These are phyloP conservation scores for Yponomeuta evonymella DNA, from an alignment of 2,888 invertebrate species.

Conservation along the genomic window DNA sequence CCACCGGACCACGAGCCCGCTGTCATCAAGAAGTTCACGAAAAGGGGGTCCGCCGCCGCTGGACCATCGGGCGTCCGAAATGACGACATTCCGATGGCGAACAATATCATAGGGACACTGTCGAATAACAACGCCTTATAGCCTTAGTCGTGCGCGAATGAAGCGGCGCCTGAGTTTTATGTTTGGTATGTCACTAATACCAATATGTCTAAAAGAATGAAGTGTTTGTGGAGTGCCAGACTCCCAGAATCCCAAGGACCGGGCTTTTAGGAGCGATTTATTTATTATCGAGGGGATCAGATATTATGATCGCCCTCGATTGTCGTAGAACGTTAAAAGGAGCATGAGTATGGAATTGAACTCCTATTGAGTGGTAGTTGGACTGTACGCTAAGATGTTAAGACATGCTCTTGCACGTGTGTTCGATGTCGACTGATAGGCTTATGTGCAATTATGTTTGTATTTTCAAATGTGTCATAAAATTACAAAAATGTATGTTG, in stretches of 20 bases:
- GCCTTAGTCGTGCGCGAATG: conserved; percentile 18
- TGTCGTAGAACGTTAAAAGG: no score
- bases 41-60: conserved; percentile 25
- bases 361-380: neutral
- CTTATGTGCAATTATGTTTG: neutral
- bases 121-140: conserved; percentile 35
- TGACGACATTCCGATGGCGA: conserved; percentile 55
- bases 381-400: neutral
- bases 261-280: no score
- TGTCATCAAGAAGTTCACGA: conserved; percentile 34
- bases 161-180: neutral
- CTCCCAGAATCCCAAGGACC: no score
- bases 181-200: neutral
- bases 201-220: no score
- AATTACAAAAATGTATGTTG: no score
- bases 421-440: neutral
- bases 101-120: conserved; percentile 59
- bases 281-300: no score
- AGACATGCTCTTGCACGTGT: neutral
- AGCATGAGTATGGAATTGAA: no score
- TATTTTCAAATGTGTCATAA: neutral
- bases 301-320: no score
- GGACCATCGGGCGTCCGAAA: conserved; percentile 24
- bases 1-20: conserved; percentile 31
- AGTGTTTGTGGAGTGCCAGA: no score